phyloP scores from a whole-genome alignment of 2,797 vertebrate genomes.

The Melanotaenia pygmaea region DNA sequence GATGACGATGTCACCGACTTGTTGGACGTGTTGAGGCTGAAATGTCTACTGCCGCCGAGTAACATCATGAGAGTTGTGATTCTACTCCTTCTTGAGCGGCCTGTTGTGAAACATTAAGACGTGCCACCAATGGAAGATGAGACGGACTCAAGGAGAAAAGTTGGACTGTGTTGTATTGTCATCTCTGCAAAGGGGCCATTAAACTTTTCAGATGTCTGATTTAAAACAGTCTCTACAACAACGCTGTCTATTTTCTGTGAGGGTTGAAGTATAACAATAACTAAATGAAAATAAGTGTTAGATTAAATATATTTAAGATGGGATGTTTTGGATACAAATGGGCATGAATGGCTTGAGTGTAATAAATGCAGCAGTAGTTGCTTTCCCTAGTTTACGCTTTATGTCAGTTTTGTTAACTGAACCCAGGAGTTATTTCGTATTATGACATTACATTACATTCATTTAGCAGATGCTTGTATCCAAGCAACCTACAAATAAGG shows the following conservation, averaged over 20 bases:
- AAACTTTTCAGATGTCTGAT: conserved; percentile 28
- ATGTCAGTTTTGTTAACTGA: not conserved
- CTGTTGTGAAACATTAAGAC: conserved; percentile 12
- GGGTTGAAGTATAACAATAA: conserved; percentile 35
- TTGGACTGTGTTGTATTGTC: conserved; percentile 17
- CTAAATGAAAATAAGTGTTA: conserved; percentile 41
- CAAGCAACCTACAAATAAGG: not conserved
- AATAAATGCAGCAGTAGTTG: not conserved
- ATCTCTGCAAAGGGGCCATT: conserved; percentile 11
- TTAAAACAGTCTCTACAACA: conserved; percentile 18
- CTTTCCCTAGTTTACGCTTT: no score
- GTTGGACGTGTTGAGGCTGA: not conserved
- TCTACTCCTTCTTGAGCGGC: conserved; percentile 11
- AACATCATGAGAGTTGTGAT: conserved; percentile 22
- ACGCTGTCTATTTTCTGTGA: conserved; percentile 40
- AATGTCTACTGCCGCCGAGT: conserved; percentile 14
- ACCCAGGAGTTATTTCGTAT: not conserved
- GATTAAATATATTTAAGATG: conserved; percentile 20
- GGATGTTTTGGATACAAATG: conserved; percentile 7
- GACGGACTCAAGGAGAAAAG: not conserved
- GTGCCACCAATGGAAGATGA: conserved; percentile 19
- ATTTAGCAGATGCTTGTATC: not conserved
- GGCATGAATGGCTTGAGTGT: not conserved
- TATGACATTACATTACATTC: not conserved
- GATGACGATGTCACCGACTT: conserved; percentile 74